phyloP scores from a whole-genome alignment of 2,113 vertebrate species.

The Cisticola juncidis region DNA sequence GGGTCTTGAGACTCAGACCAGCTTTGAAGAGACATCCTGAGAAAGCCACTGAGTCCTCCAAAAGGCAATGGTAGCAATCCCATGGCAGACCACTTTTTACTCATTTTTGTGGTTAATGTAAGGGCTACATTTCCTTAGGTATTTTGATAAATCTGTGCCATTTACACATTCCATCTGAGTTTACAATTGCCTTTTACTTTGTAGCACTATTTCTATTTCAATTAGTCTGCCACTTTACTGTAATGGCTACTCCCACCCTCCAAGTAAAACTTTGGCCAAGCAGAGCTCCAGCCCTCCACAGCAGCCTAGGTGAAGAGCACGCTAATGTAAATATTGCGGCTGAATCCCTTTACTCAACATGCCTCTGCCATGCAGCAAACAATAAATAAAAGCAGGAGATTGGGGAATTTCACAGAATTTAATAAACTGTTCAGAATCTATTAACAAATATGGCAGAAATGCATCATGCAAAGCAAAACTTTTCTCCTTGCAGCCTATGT shows the following conservation, averaged over 20 bases:
- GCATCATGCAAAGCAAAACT: background rate
- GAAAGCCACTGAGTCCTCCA: background rate
- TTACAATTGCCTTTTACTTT: background rate
- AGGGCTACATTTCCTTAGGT: background rate
- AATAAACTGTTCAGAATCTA: background rate
- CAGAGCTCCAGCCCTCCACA: background rate
- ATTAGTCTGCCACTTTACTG: accelerated
- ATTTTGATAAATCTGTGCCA: background rate
- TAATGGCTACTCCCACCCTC: background rate
- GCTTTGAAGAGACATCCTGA: background rate
- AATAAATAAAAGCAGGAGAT: background rate
- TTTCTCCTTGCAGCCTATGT: background rate
- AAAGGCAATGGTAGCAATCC: background rate
- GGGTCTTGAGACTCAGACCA: background rate
- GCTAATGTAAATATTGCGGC: background rate
- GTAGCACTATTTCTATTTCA: background rate
- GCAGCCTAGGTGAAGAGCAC: background rate
- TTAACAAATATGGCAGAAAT: background rate
- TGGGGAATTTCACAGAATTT: background rate
- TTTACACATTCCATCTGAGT: background rate
- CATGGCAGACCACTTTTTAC: too few species aligned
- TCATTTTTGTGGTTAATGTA: background rate
- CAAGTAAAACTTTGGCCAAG: background rate
- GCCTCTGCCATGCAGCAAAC: background rate
- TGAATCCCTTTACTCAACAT: background rate